Evolutionary conservation across 2,888 invertebrate species (phyloP).

Genomic region (Diloba caeruleocephala): DNA sequence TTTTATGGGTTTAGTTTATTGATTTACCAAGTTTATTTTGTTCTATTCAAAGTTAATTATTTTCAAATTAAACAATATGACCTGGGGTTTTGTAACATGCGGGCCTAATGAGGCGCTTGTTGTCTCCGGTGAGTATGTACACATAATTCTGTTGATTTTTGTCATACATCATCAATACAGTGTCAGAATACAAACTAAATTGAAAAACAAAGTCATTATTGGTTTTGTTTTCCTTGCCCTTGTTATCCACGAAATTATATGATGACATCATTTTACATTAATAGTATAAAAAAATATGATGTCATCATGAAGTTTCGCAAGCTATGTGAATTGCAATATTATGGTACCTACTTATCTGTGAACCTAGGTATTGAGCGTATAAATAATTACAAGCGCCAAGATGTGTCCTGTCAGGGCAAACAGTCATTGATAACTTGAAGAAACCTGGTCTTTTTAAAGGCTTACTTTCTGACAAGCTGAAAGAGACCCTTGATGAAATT

Average conservation of each 20-base stretch:
- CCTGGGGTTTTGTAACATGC: conserved; percentile 97
- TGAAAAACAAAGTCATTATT: not conserved
- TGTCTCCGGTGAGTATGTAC: conserved; percentile 93
- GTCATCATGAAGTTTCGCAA: no score
- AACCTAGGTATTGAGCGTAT: no score
- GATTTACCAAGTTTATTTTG: conserved; percentile 60
- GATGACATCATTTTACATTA: conserved; percentile 44
- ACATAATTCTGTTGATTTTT: no score
- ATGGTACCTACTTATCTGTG: no score
- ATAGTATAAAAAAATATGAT: no score
- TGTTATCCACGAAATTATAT: not conserved
- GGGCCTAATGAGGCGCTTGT: conserved; percentile 98
- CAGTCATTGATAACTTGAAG: no score
- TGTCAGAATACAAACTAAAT: not conserved
- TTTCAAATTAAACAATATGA: conserved; percentile 81
- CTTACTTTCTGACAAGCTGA: no score
- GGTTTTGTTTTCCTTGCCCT: not conserved
- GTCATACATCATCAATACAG: not conserved
- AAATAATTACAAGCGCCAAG: no score
- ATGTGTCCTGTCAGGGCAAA: no score
- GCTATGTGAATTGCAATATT: no score
- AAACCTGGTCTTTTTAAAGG: no score
- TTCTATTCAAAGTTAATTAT: conserved; percentile 57
- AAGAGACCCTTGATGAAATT: no score
- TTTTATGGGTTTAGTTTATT: conserved; percentile 65